Percentiles rank a stretch among this genome's conserved stretches.
phyloP scores from a whole-genome alignment of 1,140 invertebrate species.

The Micrasema longulum region DNA sequence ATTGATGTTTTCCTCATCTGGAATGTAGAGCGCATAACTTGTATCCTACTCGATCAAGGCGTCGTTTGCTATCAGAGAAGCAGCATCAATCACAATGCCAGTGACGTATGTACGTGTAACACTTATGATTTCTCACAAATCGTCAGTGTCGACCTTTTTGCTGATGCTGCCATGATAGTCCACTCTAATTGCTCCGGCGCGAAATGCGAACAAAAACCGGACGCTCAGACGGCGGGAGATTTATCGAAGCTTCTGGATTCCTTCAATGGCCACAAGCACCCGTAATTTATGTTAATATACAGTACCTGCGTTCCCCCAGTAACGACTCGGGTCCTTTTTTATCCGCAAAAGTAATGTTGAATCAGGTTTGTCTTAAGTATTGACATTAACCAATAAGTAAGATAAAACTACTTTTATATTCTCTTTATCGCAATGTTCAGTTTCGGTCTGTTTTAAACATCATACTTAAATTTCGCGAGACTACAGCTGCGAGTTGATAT shows the following conservation, averaged over 20 bases:
- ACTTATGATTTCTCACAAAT: constrained; percentile 26
- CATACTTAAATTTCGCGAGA: no score
- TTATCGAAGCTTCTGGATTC: constrained; percentile 10
- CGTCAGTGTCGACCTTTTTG: constrained; percentile 5
- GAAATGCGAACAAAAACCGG: constrained; percentile 12
- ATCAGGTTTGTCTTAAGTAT: no score
- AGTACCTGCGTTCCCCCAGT: neutral
- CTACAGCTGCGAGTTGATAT: no score
- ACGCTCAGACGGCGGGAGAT: constrained; percentile 3
- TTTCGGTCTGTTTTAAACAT: no score
- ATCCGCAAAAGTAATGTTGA: constrained; percentile 4
- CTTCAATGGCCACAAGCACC: neutral
- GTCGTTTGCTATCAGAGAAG: neutral
- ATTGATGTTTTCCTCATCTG: no score
- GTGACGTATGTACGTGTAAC: constrained; percentile 13
- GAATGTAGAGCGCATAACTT: no score
- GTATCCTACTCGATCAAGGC: neutral
- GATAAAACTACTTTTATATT: no score
- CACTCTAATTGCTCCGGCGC: constrained; percentile 12
- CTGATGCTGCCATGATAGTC: constrained; percentile 10
- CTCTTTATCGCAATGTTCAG: no score
- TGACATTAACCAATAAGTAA: no score
- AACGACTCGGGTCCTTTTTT: constrained; percentile 5
- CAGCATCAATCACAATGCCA: constrained; percentile 17
- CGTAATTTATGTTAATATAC: constrained; percentile 22